Percentiles rank a stretch among this genome's conserved stretches.
Evolutionary conservation across 2,888 invertebrate genomes (phyloP).

Genomic region (Dromius quadrimaculatus): DNA sequence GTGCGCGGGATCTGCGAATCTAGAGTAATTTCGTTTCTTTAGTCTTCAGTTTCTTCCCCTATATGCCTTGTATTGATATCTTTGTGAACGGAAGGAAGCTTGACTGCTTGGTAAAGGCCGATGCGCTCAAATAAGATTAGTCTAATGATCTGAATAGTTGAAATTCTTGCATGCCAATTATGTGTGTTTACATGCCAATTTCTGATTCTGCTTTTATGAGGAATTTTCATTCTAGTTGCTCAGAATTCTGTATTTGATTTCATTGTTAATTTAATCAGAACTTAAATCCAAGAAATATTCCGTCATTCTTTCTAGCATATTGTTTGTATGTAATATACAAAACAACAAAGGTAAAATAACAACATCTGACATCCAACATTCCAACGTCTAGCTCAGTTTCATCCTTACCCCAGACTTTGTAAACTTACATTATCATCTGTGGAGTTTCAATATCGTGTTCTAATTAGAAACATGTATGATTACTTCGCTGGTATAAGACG

Average conservation of each 20-base stretch:
- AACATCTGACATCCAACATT: too few species aligned
- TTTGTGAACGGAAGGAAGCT: slow-evolving; percentile 18
- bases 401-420: slow-evolving; percentile 3
- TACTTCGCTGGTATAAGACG: slow-evolving; percentile 48
- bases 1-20: slow-evolving; percentile 16
- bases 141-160: slow-evolving; percentile 50
- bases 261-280: too few species aligned
- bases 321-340: too few species aligned
- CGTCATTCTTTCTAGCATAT: too few species aligned
- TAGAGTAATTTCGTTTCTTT: slow-evolving; percentile 21
- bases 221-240: slow-evolving; percentile 39
- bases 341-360: too few species aligned
- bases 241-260: slow-evolving; percentile 24
- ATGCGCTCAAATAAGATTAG: slow-evolving; percentile 50
- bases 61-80: slow-evolving; percentile 25
- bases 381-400: too few species aligned
- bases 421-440: slow-evolving; percentile 30
- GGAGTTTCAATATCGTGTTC: slow-evolving; percentile 52
- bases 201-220: slow-evolving; percentile 39
- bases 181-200: slow-evolving; percentile 46
- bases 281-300: too few species aligned
- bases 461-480: slow-evolving; percentile 52
- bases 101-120: slow-evolving; percentile 1
- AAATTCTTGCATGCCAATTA: slow-evolving; percentile 49
- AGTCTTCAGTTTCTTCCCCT: slow-evolving; percentile 23